Evolutionary conservation across 1,140 invertebrate species (phyloP), one percentile per base, ranked within the genome.

Genomic region (Polyergus mexicanus): DNA sequence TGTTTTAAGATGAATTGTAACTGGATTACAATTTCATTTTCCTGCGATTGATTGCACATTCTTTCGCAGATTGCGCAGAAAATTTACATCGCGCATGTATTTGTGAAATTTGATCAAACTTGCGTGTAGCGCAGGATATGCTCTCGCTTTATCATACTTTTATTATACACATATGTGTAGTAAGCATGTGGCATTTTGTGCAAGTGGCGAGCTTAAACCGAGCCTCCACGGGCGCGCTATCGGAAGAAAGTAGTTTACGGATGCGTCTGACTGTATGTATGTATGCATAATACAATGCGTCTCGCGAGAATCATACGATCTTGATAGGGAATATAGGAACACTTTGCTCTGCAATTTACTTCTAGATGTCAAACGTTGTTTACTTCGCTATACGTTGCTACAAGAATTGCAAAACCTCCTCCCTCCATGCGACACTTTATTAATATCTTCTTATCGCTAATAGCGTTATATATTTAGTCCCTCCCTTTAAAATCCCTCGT

Each of bases 301-400:
- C 75, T 81, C 76, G 32, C 41, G 86, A 85, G 86, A 65, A 5
- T 62, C 58, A 41, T 28, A 75, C 83, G 56, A 63, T 35, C n/a
- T 25, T 65, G 86, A 88, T 88, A 89, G 81, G 56, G 35, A 32
- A 38, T 11, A 38, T 11, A 32, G 56, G 11, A 66, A 47, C 58
- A 89, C 86, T 89, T 89, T 81, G 81, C 88, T 71, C 75, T 63
- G 69, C 83, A 86, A 88, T 89, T 89, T 86, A 71, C 69, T 66
- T 63, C 38, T n/a, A 89, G 68, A 78, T 63, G 60, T 19, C 74
- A 74, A 58, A 35, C 16, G 32, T 47, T 25, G 69, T 85, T 88
- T 78, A 80, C 51, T 38, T 47, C 4, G 32, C 25, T 58, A 60
- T 44, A 54, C 16, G 28, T 44, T 78, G 10, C 69, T 54, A 60